Evolutionary conservation across 2,888 invertebrate genomes (phyloP).

Genomic region (Sphaeridia pumilis): DNA sequence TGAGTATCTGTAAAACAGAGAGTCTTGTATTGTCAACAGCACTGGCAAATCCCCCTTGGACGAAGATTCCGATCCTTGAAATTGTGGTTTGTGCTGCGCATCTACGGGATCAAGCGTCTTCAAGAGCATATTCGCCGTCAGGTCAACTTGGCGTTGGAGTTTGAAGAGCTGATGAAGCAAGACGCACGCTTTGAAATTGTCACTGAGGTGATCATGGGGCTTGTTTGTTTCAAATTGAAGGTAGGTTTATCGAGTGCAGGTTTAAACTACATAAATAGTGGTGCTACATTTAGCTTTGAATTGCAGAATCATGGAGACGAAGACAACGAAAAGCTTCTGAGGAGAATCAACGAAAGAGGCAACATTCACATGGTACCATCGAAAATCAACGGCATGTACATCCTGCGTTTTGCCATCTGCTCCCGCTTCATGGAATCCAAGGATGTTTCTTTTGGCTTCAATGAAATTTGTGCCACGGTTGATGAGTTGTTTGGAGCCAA

Average conservation of each 20-base stretch:
- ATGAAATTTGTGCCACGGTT: constrained; percentile 64
- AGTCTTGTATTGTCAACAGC: constrained; percentile 41
- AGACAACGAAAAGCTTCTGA: constrained; percentile 64
- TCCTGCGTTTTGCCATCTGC: constrained; percentile 80
- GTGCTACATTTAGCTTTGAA: not conserved
- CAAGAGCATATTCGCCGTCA: constrained; percentile 78
- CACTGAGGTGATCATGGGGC: constrained; percentile 79
- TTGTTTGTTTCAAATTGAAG: constrained; percentile 92
- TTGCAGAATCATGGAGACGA: constrained; percentile 51
- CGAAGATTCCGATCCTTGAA: constrained; percentile 84
- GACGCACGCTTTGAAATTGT: constrained; percentile 82
- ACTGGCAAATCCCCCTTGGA: constrained; percentile 94
- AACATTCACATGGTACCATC: constrained; percentile 88
- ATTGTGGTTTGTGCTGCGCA: constrained; percentile 85
- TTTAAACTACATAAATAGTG: not conserved
- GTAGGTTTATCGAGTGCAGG: constrained; percentile 38
- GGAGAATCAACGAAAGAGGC: constrained; percentile 75
- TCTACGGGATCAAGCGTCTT: constrained; percentile 78
- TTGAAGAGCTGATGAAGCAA: constrained; percentile 59
- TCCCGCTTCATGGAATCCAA: constrained; percentile 66
- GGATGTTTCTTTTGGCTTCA: constrained; percentile 78
- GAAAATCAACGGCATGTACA: constrained; percentile 68
- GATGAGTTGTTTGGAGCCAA: constrained; percentile 51
- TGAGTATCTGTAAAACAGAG: too few species aligned
- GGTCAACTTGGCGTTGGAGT: constrained; percentile 71